Evolutionary conservation across 2,888 invertebrate species (phyloP).

Genomic region (Apoda limacodes): DNA sequence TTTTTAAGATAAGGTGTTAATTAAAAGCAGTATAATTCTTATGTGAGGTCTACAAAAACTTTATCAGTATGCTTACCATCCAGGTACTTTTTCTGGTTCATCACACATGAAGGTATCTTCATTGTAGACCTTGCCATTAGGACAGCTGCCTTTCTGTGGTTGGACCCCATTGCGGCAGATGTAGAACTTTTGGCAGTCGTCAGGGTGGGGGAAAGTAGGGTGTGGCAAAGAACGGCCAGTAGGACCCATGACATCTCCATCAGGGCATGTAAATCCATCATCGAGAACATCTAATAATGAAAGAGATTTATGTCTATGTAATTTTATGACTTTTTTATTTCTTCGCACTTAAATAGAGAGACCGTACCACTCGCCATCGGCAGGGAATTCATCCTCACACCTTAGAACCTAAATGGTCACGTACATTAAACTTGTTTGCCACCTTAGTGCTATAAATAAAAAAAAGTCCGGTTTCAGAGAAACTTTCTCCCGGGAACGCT

Average conservation of each 20-base stretch:
- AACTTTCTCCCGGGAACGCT: too few species aligned
- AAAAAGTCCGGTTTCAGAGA: too few species aligned
- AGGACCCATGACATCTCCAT: conserved; percentile 74
- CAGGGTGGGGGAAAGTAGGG: conserved; percentile 82
- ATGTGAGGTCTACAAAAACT: too few species aligned
- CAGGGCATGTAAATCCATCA: conserved; percentile 83
- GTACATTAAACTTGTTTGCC: too few species aligned
- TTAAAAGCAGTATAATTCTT: background rate
- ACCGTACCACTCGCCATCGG: too few species aligned
- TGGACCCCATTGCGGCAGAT: conserved; percentile 82
- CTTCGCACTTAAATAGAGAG: too few species aligned
- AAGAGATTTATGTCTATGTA: too few species aligned
- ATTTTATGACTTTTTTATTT: too few species aligned
- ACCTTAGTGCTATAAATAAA: too few species aligned
- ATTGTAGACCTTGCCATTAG: conserved; percentile 81
- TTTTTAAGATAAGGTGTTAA: too few species aligned
- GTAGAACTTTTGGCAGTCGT: conserved; percentile 86
- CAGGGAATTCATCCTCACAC: too few species aligned
- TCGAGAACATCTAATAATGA: conserved; percentile 79
- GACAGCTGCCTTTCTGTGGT: conserved; percentile 81
- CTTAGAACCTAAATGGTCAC: too few species aligned
- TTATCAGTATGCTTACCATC: conserved; percentile 70
- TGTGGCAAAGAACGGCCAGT: conserved; percentile 78
- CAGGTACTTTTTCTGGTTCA: conserved; percentile 79
- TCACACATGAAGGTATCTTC: conserved; percentile 82